Percentiles rank a stretch among this genome's conserved stretches.
phyloP scores from a whole-genome alignment of 1,140 invertebrate genomes.

The Pseudachorutes palmiensis region DNA sequence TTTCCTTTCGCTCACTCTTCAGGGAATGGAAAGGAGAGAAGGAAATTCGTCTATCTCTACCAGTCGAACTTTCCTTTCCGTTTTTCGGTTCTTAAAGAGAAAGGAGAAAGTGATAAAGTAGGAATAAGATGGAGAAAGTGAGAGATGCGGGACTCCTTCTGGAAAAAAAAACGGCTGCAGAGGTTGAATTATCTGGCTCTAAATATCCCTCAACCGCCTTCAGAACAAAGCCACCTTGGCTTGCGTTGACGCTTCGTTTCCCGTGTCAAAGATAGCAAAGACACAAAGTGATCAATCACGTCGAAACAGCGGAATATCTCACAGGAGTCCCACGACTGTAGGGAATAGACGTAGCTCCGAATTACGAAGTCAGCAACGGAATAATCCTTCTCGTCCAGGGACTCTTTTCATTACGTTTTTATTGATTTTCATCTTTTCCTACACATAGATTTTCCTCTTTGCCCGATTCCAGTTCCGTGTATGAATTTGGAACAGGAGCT shows the following conservation, averaged over 20 bases:
- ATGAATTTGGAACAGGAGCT: too few relatives aligned
- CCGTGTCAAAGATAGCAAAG: neutral
- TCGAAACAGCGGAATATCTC: neutral
- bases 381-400: too few relatives aligned
- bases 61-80: neutral
- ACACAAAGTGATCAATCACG: conserved; percentile 1
- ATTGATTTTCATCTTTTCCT: conserved; percentile 11
- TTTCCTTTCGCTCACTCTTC: neutral
- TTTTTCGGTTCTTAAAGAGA: neutral
- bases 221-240: neutral
- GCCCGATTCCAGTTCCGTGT: neutral
- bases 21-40: too few relatives aligned
- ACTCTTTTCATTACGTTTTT: neutral
- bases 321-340: neutral
- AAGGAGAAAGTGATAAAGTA: conserved; percentile 6
- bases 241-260: too few relatives aligned
- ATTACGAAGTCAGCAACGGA: too few relatives aligned
- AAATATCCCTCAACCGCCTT: conserved; percentile 6
- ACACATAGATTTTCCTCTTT: neutral
- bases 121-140: neutral
- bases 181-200: conserved; percentile 7
- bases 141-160: neutral
- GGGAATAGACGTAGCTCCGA: neutral
- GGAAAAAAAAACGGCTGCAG: neutral
- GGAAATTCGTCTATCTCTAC: neutral